These are phyloP conservation scores for Furcifer pardalis DNA, from an alignment of 2,797 vertebrate species.

Conservation along the genomic window DNA sequence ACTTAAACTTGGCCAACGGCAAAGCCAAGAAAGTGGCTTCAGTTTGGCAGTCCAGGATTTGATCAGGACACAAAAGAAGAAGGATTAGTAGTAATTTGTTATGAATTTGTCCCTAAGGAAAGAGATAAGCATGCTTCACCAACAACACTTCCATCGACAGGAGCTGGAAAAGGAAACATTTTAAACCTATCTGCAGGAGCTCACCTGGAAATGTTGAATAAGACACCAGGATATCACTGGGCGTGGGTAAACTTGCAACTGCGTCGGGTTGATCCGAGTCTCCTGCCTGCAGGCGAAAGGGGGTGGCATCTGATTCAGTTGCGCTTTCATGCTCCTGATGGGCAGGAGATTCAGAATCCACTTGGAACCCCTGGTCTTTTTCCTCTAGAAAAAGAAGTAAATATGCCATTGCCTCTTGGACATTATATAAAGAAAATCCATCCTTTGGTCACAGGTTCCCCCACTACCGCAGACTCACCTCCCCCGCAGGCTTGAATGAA, in stretches of 20 bases:
- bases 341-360: constrained; percentile 57
- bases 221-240: constrained; percentile 93
- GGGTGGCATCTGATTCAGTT: constrained; percentile 82
- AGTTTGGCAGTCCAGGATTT: too few relatives aligned
- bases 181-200: background rate
- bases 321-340: constrained; percentile 25
- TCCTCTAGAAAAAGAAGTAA: constrained; percentile 75
- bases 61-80: too few relatives aligned
- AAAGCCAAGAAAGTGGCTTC: too few relatives aligned
- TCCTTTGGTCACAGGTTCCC: background rate
- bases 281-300: constrained; percentile 63
- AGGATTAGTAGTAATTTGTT: too few relatives aligned
- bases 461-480: constrained; percentile 75
- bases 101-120: too few relatives aligned
- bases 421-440: background rate
- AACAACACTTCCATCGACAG: too few relatives aligned
- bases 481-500: constrained; percentile 98
- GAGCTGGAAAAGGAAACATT: too few relatives aligned
- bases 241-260: constrained; percentile 82
- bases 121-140: too few relatives aligned
- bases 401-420: too few relatives aligned
- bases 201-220: constrained; percentile 96
- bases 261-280: constrained; percentile 83
- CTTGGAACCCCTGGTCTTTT: constrained; percentile 84
- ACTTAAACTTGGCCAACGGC: too few relatives aligned